Conservation (phyloP, 37 sponge, comb jelly and placozoan genomes). For the Cladorhizidae sp. region DNA sequence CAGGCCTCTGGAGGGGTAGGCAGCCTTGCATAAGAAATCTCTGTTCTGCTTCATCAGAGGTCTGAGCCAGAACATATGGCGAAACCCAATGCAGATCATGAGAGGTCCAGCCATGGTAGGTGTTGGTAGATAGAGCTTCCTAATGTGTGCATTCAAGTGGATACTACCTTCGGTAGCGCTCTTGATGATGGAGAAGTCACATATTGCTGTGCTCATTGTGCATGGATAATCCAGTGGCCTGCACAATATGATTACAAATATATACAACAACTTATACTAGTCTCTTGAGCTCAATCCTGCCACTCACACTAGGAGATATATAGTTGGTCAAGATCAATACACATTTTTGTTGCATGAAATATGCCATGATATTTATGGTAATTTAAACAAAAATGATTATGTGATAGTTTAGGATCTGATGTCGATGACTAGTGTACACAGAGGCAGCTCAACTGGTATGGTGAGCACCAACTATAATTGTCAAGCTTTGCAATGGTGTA, state of each 20-base stretch:
- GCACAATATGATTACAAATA: slow-evolving; percentile 5
- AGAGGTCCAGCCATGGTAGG: background rate
- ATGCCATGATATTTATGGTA: too few species aligned
- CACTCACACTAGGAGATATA: too few species aligned
- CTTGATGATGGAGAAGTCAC: background rate
- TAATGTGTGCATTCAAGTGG: background rate
- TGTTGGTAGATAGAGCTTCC: background rate
- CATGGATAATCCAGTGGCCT: slow-evolving; percentile 25
- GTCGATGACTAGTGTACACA: too few species aligned
- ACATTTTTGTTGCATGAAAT: too few species aligned
- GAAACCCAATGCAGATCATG: slow-evolving; percentile 1
- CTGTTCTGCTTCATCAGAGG: slow-evolving; percentile 8
- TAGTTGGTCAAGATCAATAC: too few species aligned
- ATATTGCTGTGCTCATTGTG: background rate
- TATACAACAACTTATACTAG: background rate
- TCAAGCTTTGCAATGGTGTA: too few species aligned
- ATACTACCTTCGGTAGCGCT: too few species aligned
- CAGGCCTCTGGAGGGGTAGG: too few species aligned
- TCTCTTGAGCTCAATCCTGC: background rate
- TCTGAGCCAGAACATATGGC: slow-evolving; percentile 21
- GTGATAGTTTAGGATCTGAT: too few species aligned
- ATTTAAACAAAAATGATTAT: too few species aligned
- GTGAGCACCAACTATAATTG: too few species aligned
- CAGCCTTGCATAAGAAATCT: background rate
- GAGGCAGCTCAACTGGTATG: too few species aligned